Evolutionary conservation across 2,888 invertebrate species (phyloP).

Genomic region (Oeneis ivallda): DNA sequence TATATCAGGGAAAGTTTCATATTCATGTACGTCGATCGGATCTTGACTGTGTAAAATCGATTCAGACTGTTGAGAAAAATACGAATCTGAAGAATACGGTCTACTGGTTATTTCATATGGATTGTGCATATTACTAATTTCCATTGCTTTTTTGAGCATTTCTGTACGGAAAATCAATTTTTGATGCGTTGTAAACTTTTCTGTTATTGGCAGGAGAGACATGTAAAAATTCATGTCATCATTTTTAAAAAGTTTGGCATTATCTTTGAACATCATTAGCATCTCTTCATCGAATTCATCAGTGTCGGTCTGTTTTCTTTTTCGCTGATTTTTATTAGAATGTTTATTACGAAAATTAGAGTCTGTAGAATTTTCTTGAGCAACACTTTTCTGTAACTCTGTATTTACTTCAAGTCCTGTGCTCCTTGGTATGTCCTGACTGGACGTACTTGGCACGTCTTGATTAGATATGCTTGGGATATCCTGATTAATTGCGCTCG

Average conservation of each 20-base stretch:
- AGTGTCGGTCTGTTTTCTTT: neutral
- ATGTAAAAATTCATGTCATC: neutral
- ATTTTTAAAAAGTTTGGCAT: neutral
- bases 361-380: neutral
- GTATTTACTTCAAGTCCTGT: too few relatives aligned
- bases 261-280: neutral
- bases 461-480: neutral
- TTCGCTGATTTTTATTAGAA: neutral
- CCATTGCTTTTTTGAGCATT: neutral
- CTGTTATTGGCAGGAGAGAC: neutral
- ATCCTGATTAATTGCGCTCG: neutral
- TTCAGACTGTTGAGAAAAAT: too few relatives aligned
- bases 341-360: neutral
- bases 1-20: conserved; percentile 3
- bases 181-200: neutral
- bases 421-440: neutral
- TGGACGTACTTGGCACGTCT: neutral
- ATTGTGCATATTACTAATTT: neutral
- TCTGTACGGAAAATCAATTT: neutral
- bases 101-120: neutral
- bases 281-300: neutral
- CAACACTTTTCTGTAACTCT: too few relatives aligned
- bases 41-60: conserved; percentile 1
- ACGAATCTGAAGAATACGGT: neutral
- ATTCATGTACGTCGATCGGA: conserved; percentile 2